Percentiles rank a stretch among this genome's conserved stretches.
Evolutionary conservation across 2,113 vertebrate genomes (phyloP).

Genomic region (Hydrochoerus hydrochaeris): DNA sequence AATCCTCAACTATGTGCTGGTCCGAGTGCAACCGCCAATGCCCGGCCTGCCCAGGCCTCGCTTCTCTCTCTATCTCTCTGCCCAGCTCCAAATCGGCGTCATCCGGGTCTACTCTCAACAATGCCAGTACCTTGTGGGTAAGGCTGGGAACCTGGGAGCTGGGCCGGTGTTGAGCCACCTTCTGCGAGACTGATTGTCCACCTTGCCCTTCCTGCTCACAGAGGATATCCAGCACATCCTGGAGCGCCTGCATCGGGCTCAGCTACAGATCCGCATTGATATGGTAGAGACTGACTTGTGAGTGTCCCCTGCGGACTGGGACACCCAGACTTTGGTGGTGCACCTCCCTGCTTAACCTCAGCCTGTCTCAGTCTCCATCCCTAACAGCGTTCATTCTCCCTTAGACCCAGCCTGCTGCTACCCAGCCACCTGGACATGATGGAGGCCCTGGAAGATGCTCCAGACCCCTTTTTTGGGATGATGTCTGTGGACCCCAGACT

Average conservation of each 20-base stretch:
- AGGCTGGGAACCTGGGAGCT: constrained; percentile 53
- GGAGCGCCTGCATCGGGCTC: constrained; percentile 83
- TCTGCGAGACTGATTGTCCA: background rate
- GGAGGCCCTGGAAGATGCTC: constrained; percentile 87
- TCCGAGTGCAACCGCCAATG: constrained; percentile 83
- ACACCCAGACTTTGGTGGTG: background rate
- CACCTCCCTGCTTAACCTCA: background rate
- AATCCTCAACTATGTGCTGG: constrained; percentile 90
- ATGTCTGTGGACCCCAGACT: constrained; percentile 84
- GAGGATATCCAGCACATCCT: constrained; percentile 89
- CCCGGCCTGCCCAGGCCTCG: constrained; percentile 88
- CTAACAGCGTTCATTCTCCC: background rate
- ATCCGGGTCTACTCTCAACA: constrained; percentile 90
- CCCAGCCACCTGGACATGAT: constrained; percentile 84
- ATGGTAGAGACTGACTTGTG: constrained; percentile 87
- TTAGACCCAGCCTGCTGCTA: constrained; percentile 84
- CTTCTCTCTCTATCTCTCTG: constrained; percentile 94
- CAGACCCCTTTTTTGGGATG: constrained; percentile 91
- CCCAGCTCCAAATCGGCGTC: constrained; percentile 93
- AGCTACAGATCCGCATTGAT: constrained; percentile 85
- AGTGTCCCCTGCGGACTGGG: constrained; percentile 17
- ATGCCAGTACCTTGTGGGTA: constrained; percentile 91
- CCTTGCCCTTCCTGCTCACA: constrained; percentile 69
- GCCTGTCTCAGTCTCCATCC: background rate
- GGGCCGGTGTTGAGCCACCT: background rate